Conservation (phyloP, 2,888 invertebrate species). For the Philaethria dido region DNA sequence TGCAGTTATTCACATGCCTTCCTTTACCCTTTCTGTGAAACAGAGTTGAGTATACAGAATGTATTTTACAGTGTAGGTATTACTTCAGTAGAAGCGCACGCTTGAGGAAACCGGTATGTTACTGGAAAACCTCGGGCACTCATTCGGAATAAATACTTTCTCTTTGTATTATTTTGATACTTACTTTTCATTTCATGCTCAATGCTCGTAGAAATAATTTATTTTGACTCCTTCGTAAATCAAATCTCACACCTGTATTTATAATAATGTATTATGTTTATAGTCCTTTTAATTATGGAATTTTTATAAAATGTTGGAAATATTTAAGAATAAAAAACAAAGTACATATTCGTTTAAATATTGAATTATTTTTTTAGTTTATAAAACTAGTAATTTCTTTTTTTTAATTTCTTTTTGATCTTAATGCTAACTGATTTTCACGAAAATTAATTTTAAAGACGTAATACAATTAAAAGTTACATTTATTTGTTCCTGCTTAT, state of each 20-base stretch:
- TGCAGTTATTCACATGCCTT: conserved; percentile 4
- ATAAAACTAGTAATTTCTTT: too few species aligned
- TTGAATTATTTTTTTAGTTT: too few species aligned
- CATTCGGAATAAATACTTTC: background rate
- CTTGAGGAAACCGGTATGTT: conserved; percentile 10
- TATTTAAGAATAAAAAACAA: too few species aligned
- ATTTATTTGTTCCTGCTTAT: too few species aligned
- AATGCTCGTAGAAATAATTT: background rate
- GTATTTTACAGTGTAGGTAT: conserved; percentile 18
- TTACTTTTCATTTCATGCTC: background rate
- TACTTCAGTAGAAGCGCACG: conserved; percentile 5
- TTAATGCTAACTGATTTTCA: too few species aligned
- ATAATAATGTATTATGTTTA: background rate
- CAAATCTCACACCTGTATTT: background rate
- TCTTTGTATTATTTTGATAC: background rate
- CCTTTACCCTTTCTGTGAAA: conserved; percentile 12
- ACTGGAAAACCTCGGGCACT: background rate
- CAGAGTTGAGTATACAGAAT: background rate
- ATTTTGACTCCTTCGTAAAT: background rate
- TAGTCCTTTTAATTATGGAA: background rate
- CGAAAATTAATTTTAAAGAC: too few species aligned
- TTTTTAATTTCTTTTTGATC: too few species aligned
- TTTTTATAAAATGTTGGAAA: too few species aligned
- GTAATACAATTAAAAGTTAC: too few species aligned
- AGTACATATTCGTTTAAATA: too few species aligned